These are phyloP conservation scores for Hippolais icterina DNA, from an alignment of 2,113 vertebrate genomes.

Conservation along the genomic window DNA sequence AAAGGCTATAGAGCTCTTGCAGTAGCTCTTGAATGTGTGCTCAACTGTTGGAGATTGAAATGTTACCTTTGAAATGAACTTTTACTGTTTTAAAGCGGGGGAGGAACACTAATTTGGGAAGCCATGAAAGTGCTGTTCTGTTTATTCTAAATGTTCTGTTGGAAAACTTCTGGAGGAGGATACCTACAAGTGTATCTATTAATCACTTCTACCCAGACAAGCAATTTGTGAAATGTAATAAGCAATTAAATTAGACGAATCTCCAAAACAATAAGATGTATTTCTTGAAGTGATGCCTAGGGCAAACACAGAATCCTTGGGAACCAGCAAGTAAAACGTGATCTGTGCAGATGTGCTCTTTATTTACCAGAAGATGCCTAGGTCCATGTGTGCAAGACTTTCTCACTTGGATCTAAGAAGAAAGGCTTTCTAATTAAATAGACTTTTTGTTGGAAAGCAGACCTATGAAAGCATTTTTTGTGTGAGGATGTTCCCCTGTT, in stretches of 20 bases:
- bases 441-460: background rate
- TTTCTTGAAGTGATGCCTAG: background rate
- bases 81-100: background rate
- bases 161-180: slow-evolving; percentile 2
- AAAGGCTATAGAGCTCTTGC: background rate
- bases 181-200: background rate
- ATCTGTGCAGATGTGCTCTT: background rate
- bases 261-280: background rate
- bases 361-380: background rate
- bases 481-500: background rate
- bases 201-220: slow-evolving; percentile 1
- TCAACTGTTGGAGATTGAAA: background rate
- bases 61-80: background rate
- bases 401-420: background rate
- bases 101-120: background rate
- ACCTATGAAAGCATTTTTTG: background rate
- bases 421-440: background rate
- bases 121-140: background rate
- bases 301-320: background rate
- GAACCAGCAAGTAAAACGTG: background rate
- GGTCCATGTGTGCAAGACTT: background rate
- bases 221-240: background rate
- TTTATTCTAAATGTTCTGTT: background rate
- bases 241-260: background rate
- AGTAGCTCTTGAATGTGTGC: background rate